A percentile compares a stretch with the other conserved stretches of the same genome.
Conservation (phyloP, 1,140 invertebrate genomes). For the Microplitis mediator region DNA sequence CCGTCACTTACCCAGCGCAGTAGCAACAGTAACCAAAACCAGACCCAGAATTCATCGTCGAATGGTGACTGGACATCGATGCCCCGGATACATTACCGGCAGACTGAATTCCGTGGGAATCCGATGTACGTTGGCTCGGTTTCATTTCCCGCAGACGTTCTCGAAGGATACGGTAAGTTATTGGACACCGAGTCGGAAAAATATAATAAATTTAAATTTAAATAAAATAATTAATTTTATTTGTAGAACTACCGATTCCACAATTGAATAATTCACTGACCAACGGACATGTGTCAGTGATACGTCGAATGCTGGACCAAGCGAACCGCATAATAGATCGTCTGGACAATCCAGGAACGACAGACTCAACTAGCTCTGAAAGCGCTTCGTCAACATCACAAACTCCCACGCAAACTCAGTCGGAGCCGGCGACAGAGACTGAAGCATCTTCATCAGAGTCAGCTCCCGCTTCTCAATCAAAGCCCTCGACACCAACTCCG, state of each 20-base stretch:
- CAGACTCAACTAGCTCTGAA: slow-evolving; percentile 20
- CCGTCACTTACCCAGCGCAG: slow-evolving; percentile 55
- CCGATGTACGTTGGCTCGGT: slow-evolving; percentile 71
- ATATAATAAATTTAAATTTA: too few species aligned
- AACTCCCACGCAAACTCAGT: neutral
- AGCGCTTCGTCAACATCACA: neutral
- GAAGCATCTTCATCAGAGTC: neutral
- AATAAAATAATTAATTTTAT: too few species aligned
- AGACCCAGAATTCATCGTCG: slow-evolving; percentile 42
- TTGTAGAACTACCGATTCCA: slow-evolving; percentile 44
- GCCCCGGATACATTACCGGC: slow-evolving; percentile 43
- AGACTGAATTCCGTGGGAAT: slow-evolving; percentile 59
- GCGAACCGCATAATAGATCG: slow-evolving; percentile 53
- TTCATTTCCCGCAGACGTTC: slow-evolving; percentile 65
- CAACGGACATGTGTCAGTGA: slow-evolving; percentile 54
- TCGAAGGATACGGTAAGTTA: slow-evolving; percentile 62
- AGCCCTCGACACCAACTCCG: too few species aligned
- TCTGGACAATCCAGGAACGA: slow-evolving; percentile 52
- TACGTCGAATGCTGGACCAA: slow-evolving; percentile 57
- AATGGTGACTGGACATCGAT: slow-evolving; percentile 36
- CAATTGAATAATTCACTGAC: slow-evolving; percentile 56
- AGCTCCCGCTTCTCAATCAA: neutral
- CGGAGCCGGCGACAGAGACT: neutral
- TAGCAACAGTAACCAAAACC: slow-evolving; percentile 47
- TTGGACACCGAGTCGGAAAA: too few species aligned